These are phyloP conservation scores for Laothoe populi DNA, from an alignment of 2,888 invertebrate species.

Conservation along the genomic window DNA sequence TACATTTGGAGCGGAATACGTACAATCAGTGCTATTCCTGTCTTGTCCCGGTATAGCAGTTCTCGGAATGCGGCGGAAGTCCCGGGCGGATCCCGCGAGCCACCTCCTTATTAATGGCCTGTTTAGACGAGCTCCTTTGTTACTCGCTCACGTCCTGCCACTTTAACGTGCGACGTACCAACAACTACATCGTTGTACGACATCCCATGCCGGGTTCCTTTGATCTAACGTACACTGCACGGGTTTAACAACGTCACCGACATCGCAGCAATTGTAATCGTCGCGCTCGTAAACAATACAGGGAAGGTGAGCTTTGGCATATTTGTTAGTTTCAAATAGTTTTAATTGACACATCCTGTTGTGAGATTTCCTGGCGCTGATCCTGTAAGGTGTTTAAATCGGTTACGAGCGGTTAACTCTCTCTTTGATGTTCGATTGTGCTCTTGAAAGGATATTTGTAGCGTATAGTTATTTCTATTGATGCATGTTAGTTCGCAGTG, in stretches of 20 bases:
- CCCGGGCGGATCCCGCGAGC: slow-evolving; percentile 71
- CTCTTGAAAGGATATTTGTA: slow-evolving; percentile 40
- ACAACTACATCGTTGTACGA: slow-evolving; percentile 43
- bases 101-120: slow-evolving; percentile 83
- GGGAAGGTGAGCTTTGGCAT: slow-evolving; percentile 54
- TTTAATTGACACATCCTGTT: slow-evolving; percentile 82
- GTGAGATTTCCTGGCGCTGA: slow-evolving; percentile 77
- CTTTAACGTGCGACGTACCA: slow-evolving; percentile 52
- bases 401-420: slow-evolving; percentile 58
- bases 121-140: slow-evolving; percentile 82
- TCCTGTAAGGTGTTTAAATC: slow-evolving; percentile 67
- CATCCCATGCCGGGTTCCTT: slow-evolving; percentile 41
- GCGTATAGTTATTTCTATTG: slow-evolving; percentile 41
- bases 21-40: slow-evolving; percentile 74
- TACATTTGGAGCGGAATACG: slow-evolving; percentile 55
- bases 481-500: neutral
- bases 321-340: slow-evolving; percentile 69
- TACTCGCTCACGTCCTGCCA: slow-evolving; percentile 78
- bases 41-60: slow-evolving; percentile 74
- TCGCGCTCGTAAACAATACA: slow-evolving; percentile 49
- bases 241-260: slow-evolving; percentile 49
- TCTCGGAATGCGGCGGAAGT: slow-evolving; percentile 81
- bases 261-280: slow-evolving; percentile 36
- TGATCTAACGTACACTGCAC: slow-evolving; percentile 31
- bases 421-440: slow-evolving; percentile 67